These are phyloP conservation scores for Calcarius lapponicus DNA, from an alignment of 2,797 vertebrate genomes.

Conservation along the genomic window DNA sequence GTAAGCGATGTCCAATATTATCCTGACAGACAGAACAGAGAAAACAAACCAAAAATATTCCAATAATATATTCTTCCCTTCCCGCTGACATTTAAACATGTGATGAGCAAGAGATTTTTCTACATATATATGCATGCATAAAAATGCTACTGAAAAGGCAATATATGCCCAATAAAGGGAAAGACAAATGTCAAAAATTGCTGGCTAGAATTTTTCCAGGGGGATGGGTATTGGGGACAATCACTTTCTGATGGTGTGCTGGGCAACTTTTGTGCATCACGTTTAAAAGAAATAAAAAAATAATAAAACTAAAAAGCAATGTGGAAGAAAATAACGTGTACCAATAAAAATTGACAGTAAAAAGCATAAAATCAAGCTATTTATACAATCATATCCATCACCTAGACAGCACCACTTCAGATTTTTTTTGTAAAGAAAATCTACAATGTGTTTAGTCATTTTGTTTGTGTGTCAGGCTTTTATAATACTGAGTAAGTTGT, in stretches of 20 bases:
- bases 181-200: constrained; percentile 77
- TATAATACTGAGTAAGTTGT: constrained; percentile 75
- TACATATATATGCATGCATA: constrained; percentile 86
- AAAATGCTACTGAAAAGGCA: constrained; percentile 80
- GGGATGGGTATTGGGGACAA: constrained; percentile 55
- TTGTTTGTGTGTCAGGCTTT: constrained; percentile 82
- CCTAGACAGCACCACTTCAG: constrained; percentile 88
- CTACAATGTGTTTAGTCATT: constrained; percentile 80
- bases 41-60: constrained; percentile 99
- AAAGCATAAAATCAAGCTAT: constrained; percentile 90
- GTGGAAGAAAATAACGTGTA: constrained; percentile 73
- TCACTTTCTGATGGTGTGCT: constrained; percentile 82
- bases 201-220: constrained; percentile 74
- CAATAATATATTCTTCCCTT: constrained; percentile 99
- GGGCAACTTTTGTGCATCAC: constrained; percentile 77
- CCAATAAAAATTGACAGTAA: constrained; percentile 79
- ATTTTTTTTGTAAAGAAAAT: constrained; percentile 85
- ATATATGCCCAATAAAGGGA: constrained; percentile 74
- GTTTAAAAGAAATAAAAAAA: constrained; percentile 29
- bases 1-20: constrained; percentile 99
- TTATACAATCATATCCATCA: constrained; percentile 93
- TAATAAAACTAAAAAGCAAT: constrained; percentile 47
- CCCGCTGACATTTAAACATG: constrained; percentile 78
- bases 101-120: constrained; percentile 82
- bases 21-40: constrained; percentile 96